These are phyloP conservation scores for Gephyroberyx darwinii DNA, from an alignment of 2,797 vertebrate genomes.

Conservation along the genomic window DNA sequence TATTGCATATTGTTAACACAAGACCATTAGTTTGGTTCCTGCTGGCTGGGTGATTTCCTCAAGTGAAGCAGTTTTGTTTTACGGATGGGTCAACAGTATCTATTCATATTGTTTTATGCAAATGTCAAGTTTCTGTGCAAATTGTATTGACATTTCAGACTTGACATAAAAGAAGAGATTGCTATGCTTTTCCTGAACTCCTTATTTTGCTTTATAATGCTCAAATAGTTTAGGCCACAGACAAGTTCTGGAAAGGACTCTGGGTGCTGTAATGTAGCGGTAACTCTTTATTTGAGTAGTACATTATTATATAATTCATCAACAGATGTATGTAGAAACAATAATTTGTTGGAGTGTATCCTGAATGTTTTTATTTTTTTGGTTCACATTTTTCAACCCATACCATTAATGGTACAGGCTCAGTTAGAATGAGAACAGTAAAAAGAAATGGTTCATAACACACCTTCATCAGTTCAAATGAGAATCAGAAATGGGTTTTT, in stretches of 20 bases:
- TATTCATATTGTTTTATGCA: not conserved
- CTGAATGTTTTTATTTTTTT: too few relatives aligned
- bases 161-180: not conserved
- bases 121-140: conserved; percentile 7
- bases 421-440: too few relatives aligned
- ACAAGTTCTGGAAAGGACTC: not conserved
- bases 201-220: not conserved
- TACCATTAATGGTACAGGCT: too few relatives aligned
- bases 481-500: too few relatives aligned
- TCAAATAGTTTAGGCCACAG: not conserved
- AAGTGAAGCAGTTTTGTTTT: conserved; percentile 1
- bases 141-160: not conserved
- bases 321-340: too few relatives aligned
- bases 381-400: too few relatives aligned
- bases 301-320: not conserved
- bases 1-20: not conserved
- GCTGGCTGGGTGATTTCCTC: not conserved
- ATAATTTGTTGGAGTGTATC: too few relatives aligned
- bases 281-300: not conserved
- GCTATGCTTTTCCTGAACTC: not conserved
- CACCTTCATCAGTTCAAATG: too few relatives aligned
- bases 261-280: too few relatives aligned
- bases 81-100: not conserved
- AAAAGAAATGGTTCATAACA: too few relatives aligned
- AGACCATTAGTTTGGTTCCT: not conserved